phyloP scores from a whole-genome alignment of 2,113 vertebrate species.

The Amblyornis subalaris region DNA sequence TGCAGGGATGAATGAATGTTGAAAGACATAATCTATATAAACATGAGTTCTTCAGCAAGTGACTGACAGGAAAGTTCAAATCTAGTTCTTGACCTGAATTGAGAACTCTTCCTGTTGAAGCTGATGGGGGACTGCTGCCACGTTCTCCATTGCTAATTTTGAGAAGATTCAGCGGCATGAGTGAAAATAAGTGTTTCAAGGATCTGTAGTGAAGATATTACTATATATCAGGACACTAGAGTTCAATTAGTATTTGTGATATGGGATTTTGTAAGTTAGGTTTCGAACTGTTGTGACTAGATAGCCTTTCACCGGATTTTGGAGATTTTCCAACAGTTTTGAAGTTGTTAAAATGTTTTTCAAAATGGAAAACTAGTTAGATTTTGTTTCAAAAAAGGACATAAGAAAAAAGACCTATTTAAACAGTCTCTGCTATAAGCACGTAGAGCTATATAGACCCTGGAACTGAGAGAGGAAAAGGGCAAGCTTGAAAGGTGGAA shows the following conservation, averaged over 20 bases:
- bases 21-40: neutral
- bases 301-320: neutral
- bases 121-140: neutral
- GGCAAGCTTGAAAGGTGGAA: neutral
- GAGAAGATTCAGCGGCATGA: neutral
- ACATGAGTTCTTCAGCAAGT: neutral
- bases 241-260: neutral
- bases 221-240: neutral
- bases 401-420: neutral
- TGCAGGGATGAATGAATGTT: neutral
- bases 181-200: neutral
- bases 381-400: neutral
- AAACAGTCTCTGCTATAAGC: neutral
- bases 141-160: neutral
- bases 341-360: neutral
- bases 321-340: neutral
- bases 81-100: neutral
- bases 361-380: neutral
- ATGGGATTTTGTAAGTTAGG: neutral
- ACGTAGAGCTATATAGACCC: neutral
- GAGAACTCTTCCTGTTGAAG: neutral
- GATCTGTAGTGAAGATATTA: neutral
- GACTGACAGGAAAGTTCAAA: neutral
- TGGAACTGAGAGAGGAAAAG: neutral
- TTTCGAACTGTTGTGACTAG: neutral